These are phyloP conservation scores for Corapipo altera DNA, from an alignment of 2,113 vertebrate genomes.

Conservation along the genomic window DNA sequence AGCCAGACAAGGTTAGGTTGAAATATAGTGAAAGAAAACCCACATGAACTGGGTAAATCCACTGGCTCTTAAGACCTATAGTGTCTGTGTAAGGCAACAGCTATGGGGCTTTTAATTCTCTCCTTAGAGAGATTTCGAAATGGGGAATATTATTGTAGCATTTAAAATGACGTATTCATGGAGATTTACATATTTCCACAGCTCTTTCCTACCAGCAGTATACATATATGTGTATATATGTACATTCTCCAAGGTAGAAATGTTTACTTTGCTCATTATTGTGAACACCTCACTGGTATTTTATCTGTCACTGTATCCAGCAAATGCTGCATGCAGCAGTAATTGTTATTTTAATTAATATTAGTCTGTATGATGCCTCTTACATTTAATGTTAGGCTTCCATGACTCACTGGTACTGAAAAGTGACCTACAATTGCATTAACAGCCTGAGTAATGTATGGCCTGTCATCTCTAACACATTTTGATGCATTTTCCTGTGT, in stretches of 20 bases:
- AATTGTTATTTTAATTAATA: slow-evolving; percentile 35
- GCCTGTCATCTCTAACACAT: slow-evolving; percentile 31
- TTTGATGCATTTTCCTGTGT: slow-evolving; percentile 48
- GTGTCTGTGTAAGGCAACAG: background rate
- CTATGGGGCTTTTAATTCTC: background rate
- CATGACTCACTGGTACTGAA: slow-evolving; percentile 8
- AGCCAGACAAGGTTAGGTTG: background rate
- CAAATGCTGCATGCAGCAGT: background rate
- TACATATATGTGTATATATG: background rate
- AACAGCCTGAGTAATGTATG: slow-evolving; percentile 21
- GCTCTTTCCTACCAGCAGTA: background rate
- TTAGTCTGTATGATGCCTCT: background rate
- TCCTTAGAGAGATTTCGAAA: background rate
- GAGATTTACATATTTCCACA: background rate
- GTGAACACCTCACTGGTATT: background rate
- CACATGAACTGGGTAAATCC: background rate
- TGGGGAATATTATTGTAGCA: background rate
- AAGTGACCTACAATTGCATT: slow-evolving; percentile 8
- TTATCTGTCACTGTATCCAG: background rate
- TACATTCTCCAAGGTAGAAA: background rate
- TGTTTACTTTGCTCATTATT: background rate
- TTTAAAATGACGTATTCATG: background rate
- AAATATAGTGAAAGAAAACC: background rate
- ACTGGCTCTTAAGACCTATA: background rate
- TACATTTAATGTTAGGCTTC: slow-evolving; percentile 1